Percentiles rank a stretch among this genome's conserved stretches.
Evolutionary conservation across 2,888 invertebrate genomes (phyloP).

Genomic region (Acrobasis suavella): DNA sequence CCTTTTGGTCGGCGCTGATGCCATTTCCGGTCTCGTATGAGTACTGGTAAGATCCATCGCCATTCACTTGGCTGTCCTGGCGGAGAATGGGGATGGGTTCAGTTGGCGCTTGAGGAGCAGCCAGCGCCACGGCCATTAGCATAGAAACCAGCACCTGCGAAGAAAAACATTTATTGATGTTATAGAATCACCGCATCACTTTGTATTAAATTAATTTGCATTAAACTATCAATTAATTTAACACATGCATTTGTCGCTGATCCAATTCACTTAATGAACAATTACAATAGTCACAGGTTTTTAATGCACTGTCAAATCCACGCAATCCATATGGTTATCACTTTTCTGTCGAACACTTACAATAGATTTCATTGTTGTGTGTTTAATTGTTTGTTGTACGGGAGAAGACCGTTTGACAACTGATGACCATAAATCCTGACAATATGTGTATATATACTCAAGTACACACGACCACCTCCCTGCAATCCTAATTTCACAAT

Average conservation of each 20-base stretch:
- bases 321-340: conserved; percentile 27
- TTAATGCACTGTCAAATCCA: conserved; percentile 30
- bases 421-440: conserved; percentile 67
- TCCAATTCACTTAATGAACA: conserved; percentile 10
- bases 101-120: conserved; percentile 65
- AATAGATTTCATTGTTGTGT: conserved; percentile 70
- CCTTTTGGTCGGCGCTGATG: conserved; percentile 83
- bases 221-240: not conserved
- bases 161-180: conserved; percentile 32
- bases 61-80: conserved; percentile 81
- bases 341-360: conserved; percentile 58
- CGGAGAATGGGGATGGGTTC: conserved; percentile 80
- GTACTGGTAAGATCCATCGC: conserved; percentile 84
- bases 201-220: not conserved
- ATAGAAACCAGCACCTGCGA: conserved; percentile 64
- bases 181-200: not conserved
- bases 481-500: conserved; percentile 68
- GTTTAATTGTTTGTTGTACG: conserved; percentile 50
- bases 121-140: conserved; percentile 59
- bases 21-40: conserved; percentile 86
- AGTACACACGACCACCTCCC: conserved; percentile 65
- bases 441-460: conserved; percentile 72
- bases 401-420: conserved; percentile 57
- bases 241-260: not conserved
- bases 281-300: conserved; percentile 39